Percentiles rank a stretch among this genome's conserved stretches.
These are phyloP conservation scores for Auanema freiburgensis DNA, from an alignment of 2,888 invertebrate genomes.

Conservation along the genomic window DNA sequence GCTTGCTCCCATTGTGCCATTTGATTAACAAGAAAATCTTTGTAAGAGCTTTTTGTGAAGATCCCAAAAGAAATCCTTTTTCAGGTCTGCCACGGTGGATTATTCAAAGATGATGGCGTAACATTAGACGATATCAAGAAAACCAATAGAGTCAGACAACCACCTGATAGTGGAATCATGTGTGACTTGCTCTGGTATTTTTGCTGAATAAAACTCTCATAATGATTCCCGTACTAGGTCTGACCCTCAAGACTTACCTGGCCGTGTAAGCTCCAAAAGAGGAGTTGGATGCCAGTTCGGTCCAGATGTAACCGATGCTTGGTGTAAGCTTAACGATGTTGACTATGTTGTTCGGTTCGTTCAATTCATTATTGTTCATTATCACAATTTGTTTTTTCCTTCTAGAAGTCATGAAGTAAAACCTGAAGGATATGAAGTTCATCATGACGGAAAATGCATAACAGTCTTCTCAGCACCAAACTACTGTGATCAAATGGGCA, in stretches of 20 bases:
- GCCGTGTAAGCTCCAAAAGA: constrained; percentile 88
- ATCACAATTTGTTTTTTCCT: background rate
- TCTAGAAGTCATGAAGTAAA: constrained; percentile 95
- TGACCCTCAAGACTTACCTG: constrained; percentile 87
- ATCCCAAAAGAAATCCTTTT: too few species aligned
- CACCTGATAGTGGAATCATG: constrained; percentile 96
- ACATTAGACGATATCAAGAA: constrained; percentile 87
- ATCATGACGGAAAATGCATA: constrained; percentile 91
- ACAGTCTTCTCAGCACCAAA: constrained; percentile 99
- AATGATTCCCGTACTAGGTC: too few species aligned
- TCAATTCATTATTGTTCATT: constrained; percentile 1
- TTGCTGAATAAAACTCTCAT: background rate
- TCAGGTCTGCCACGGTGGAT: constrained; percentile 94
- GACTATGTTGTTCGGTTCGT: constrained; percentile 79
- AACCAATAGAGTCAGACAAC: constrained; percentile 89
- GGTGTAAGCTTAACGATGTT: constrained; percentile 81
- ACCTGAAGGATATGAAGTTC: constrained; percentile 89
- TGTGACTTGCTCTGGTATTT: constrained; percentile 90
- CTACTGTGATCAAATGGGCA: constrained; percentile 92
- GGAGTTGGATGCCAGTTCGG: constrained; percentile 97
- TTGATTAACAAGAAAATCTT: constrained; percentile 83
- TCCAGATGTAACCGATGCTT: constrained; percentile 88
- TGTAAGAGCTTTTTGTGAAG: too few species aligned
- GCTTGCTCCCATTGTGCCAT: constrained; percentile 92
- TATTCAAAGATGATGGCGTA: constrained; percentile 89